These are phyloP conservation scores for Nerophis ophidion DNA, from an alignment of 2,113 vertebrate genomes.

Conservation along the genomic window DNA sequence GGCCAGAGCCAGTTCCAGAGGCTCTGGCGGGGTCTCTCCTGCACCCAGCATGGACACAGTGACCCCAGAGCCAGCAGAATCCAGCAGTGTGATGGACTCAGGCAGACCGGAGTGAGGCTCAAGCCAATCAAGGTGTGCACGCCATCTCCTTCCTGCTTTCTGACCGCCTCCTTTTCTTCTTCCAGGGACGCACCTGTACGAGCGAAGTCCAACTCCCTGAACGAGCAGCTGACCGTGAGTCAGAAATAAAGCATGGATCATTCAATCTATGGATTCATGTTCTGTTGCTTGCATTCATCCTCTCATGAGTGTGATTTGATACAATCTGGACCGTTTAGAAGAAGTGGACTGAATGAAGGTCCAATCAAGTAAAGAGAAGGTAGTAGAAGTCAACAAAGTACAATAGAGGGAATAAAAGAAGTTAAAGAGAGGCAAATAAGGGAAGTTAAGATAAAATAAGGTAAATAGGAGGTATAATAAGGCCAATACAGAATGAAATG, in stretches of 20 bases:
- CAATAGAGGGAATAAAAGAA: too few relatives aligned
- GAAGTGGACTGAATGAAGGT: neutral
- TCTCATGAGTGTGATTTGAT: too few relatives aligned
- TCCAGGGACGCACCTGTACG: slow-evolving; percentile 80
- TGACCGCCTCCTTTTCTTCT: slow-evolving; percentile 4
- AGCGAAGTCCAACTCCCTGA: slow-evolving; percentile 86
- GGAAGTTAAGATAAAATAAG: too few relatives aligned
- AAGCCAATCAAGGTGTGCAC: neutral
- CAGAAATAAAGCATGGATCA: too few relatives aligned
- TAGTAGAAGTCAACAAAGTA: too few relatives aligned
- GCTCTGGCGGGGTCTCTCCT: slow-evolving; percentile 80
- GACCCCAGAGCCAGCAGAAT: slow-evolving; percentile 60
- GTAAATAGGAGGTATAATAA: too few relatives aligned
- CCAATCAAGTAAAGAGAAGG: too few relatives aligned
- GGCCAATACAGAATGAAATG: too few relatives aligned
- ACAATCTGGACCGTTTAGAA: too few relatives aligned
- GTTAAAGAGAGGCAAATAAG: too few relatives aligned
- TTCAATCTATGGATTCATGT: too few relatives aligned
- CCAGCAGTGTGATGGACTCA: slow-evolving; percentile 63
- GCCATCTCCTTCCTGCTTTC: neutral
- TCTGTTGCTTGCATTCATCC: too few relatives aligned
- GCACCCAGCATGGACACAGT: slow-evolving; percentile 73
- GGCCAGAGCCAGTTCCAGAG: slow-evolving; percentile 73
- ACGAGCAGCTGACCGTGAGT: slow-evolving; percentile 83
- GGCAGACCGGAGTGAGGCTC: slow-evolving; percentile 75